These are phyloP conservation scores for Cydia splendana DNA, from an alignment of 1,140 invertebrate genomes.

Conservation along the genomic window DNA sequence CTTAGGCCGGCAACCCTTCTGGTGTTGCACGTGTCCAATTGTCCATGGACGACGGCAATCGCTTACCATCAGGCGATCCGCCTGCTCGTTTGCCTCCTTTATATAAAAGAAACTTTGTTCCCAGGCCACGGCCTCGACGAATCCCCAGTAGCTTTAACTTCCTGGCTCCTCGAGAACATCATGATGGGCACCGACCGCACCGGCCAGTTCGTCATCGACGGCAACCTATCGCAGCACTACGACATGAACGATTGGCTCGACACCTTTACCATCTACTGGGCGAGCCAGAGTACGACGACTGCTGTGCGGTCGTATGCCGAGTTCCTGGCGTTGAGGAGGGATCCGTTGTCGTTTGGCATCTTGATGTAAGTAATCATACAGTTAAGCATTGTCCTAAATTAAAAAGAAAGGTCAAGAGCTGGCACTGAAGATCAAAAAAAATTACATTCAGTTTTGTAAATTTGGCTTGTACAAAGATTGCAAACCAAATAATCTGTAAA, in stretches of 20 bases:
- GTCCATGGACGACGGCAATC: too few species aligned
- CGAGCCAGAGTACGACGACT: background rate
- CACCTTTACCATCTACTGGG: constrained; percentile 26
- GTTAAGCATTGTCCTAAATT: too few species aligned
- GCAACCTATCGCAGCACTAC: constrained; percentile 6
- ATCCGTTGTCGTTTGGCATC: background rate
- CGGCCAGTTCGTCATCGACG: background rate
- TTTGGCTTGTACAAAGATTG: too few species aligned
- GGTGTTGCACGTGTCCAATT: too few species aligned
- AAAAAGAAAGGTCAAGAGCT: too few species aligned
- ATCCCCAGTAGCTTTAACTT: constrained; percentile 25
- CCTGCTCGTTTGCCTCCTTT: too few species aligned
- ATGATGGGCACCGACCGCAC: background rate
- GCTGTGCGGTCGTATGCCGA: constrained; percentile 15
- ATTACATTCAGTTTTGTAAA: too few species aligned
- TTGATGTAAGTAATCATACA: background rate
- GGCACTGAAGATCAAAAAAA: too few species aligned
- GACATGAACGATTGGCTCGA: constrained; percentile 30
- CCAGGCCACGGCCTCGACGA: constrained; percentile 26
- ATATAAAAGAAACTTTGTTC: too few species aligned
- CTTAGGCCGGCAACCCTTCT: too few species aligned
- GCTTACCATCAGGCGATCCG: too few species aligned
- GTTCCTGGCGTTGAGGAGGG: background rate
- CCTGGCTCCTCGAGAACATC: constrained; percentile 4
- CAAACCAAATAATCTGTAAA: too few species aligned